Percentiles rank a stretch among this genome's conserved stretches.
phyloP scores from a whole-genome alignment of 2,113 vertebrate species.

The Perca fluviatilis region DNA sequence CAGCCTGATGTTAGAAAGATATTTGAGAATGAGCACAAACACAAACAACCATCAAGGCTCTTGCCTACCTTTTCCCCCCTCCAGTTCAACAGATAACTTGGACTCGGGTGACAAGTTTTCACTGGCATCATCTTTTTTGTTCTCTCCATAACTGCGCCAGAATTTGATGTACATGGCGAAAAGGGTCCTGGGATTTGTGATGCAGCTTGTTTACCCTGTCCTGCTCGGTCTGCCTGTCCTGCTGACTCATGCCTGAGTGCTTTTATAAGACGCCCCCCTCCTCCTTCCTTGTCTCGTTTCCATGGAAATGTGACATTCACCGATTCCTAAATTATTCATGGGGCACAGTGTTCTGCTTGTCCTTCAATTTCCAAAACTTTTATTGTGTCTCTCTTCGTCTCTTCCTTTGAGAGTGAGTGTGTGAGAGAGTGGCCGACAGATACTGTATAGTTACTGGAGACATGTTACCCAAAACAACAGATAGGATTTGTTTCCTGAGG shows the following conservation, averaged over 20 bases:
- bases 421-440: slow-evolving; percentile 1
- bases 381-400: slow-evolving; percentile 4
- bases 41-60: slow-evolving; percentile 2
- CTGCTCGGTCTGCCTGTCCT: slow-evolving; percentile 25
- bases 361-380: slow-evolving; percentile 34
- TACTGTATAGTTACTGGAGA: not conserved
- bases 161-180: slow-evolving; percentile 80
- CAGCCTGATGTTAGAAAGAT: slow-evolving; percentile 4
- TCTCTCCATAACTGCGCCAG: slow-evolving; percentile 54
- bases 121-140: slow-evolving; percentile 44
- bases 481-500: slow-evolving; percentile 13
- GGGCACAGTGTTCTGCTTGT: slow-evolving; percentile 59
- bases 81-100: slow-evolving; percentile 59
- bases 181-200: slow-evolving; percentile 4
- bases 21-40: not conserved
- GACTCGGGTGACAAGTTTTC: slow-evolving; percentile 26
- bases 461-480: slow-evolving; percentile 34
- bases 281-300: not conserved
- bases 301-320: slow-evolving; percentile 54
- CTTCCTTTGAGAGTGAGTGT: not conserved
- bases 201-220: slow-evolving; percentile 15
- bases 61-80: slow-evolving; percentile 52
- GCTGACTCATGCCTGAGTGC: slow-evolving; percentile 10
- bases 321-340: slow-evolving; percentile 45
- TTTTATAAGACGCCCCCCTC: slow-evolving; percentile 19